A percentile compares a stretch with the other conserved stretches of the same genome.
Conservation (phyloP, 2,888 invertebrate species). For the Drosophila demipolita region DNA sequence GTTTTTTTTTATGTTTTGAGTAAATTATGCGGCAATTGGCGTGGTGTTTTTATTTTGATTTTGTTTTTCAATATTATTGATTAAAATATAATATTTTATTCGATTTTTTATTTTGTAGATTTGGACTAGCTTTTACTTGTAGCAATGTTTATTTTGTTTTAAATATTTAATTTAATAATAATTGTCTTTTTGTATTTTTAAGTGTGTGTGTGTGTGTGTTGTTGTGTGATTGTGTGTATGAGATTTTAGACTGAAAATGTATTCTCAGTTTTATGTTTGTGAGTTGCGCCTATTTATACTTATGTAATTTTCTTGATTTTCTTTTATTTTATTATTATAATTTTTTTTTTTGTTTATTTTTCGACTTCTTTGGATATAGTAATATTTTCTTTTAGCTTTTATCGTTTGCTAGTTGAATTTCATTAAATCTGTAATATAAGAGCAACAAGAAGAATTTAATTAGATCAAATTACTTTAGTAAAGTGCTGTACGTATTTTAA, state of each 20-base stretch:
- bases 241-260: constrained; percentile 49
- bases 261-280: constrained; percentile 42
- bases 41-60: constrained; percentile 52
- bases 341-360: constrained; percentile 29
- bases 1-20: constrained; percentile 31
- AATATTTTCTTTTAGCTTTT: constrained; percentile 43
- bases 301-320: constrained; percentile 21
- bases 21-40: constrained; percentile 72
- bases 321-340: constrained; percentile 1
- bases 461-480: not conserved
- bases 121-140: constrained; percentile 75
- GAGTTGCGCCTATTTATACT: constrained; percentile 52
- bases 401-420: constrained; percentile 59
- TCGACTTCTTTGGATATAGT: constrained; percentile 19
- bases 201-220: constrained; percentile 17
- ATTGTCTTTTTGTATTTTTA: constrained; percentile 47
- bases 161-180: constrained; percentile 54
- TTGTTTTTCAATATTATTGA: constrained; percentile 49
- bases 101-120: constrained; percentile 62
- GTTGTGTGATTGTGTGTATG: constrained; percentile 25
- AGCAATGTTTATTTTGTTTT: constrained; percentile 55
- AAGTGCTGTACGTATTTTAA: not conserved
- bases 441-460: not conserved
- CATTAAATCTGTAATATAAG: constrained; percentile 73
- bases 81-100: constrained; percentile 54